Evolutionary conservation across 2,888 invertebrate species (phyloP).

Genomic region (Masnerella sp.): DNA sequence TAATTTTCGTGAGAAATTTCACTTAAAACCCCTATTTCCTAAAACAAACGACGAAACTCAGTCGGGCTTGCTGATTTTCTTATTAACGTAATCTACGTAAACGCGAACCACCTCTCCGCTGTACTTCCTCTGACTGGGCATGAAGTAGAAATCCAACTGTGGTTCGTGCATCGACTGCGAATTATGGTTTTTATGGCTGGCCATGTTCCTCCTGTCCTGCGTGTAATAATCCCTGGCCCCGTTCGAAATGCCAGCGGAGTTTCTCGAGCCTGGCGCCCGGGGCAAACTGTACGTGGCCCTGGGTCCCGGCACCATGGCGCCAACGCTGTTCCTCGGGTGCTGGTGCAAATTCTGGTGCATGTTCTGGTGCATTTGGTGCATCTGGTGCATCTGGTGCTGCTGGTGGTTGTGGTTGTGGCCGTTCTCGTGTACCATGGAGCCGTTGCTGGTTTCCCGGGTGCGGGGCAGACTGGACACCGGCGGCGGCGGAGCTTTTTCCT

Average conservation of each 20-base stretch:
- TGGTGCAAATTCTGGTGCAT: slow-evolving; percentile 38
- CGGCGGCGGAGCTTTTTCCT: slow-evolving; percentile 81
- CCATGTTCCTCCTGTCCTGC: slow-evolving; percentile 79
- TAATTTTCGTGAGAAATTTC: too few species aligned
- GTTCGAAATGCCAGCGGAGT: slow-evolving; percentile 67
- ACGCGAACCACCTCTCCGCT: slow-evolving; percentile 93
- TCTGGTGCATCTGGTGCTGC: slow-evolving; percentile 59
- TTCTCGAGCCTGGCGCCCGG: slow-evolving; percentile 80
- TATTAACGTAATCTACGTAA: slow-evolving; percentile 89
- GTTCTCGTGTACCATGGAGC: slow-evolving; percentile 73
- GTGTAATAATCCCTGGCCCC: slow-evolving; percentile 79
- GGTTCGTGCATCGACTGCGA: slow-evolving; percentile 73
- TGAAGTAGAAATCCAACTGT: slow-evolving; percentile 95
- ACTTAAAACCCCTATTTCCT: not conserved
- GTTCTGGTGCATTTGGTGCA: too few species aligned
- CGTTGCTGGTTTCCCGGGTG: slow-evolving; percentile 68
- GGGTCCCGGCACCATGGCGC: slow-evolving; percentile 69
- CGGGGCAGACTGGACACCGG: slow-evolving; percentile 74
- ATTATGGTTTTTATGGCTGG: slow-evolving; percentile 66
- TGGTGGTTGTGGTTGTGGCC: slow-evolving; percentile 75
- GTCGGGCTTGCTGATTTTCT: slow-evolving; percentile 55
- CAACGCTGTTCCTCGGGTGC: slow-evolving; percentile 58
- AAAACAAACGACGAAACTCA: not conserved
- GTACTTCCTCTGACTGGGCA: slow-evolving; percentile 96
- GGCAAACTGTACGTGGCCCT: slow-evolving; percentile 88